These are phyloP conservation scores for Hylaeus volcanicus DNA, from an alignment of 1,140 invertebrate genomes.

Conservation along the genomic window DNA sequence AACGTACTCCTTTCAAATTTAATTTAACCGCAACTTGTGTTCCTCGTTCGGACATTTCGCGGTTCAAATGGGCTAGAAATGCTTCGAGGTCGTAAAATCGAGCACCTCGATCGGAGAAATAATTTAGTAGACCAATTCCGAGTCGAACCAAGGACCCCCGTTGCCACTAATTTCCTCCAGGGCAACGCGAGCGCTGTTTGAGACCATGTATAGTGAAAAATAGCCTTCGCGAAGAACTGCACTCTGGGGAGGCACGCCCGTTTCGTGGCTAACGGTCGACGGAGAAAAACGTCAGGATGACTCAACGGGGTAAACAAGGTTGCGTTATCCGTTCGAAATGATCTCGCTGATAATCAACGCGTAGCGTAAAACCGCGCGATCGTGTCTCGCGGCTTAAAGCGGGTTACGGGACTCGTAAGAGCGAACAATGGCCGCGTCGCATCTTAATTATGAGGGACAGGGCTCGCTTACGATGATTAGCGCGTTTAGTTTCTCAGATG, in stretches of 20 bases:
- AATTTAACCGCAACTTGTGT: no score
- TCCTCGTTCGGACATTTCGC: no score
- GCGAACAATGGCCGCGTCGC: constrained; percentile 13
- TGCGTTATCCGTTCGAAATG: background rate
- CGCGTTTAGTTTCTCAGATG: constrained; percentile 7
- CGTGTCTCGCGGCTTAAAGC: constrained; percentile 3
- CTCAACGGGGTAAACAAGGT: background rate
- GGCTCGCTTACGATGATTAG: background rate
- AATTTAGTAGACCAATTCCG: no score
- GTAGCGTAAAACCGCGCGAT: background rate
- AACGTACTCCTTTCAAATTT: no score
- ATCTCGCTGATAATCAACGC: constrained; percentile 25
- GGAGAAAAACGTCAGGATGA: background rate
- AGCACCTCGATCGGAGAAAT: no score
- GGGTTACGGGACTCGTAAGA: background rate
- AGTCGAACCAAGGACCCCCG: background rate
- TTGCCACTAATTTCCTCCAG: background rate
- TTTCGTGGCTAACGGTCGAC: constrained; percentile 17
- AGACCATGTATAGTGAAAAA: background rate
- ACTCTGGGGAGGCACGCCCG: background rate
- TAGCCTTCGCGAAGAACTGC: constrained; percentile 10
- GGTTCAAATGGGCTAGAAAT: no score
- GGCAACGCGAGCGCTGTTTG: background rate
- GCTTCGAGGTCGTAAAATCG: no score
- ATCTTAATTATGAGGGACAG: constrained; percentile 23